phyloP scores from a whole-genome alignment of 1,140 invertebrate species.

The Drosophila melanogaster region Release_6_plus_ISO1_MT NT_033777.3:14594001-14594500 shows the following conservation, averaged over 20 bases:
- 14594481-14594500: neutral
- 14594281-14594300: conserved; percentile 50
- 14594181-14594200: conserved; percentile 1
- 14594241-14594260: conserved; percentile 46
- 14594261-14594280: conserved; percentile 46
- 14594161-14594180: conserved; percentile 62
- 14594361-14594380: neutral
- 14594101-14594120: conserved; percentile 53
- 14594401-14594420: neutral
- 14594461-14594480: too few relatives aligned
- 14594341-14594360: conserved; percentile 8
- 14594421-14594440: neutral
- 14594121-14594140: conserved; percentile 67
- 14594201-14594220: conserved; percentile 14
- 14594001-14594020: conserved; percentile 23
- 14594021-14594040: conserved; percentile 60
- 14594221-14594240: conserved; percentile 58
- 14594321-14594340: conserved; percentile 30
- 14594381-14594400: conserved; percentile 3
- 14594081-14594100: conserved; percentile 44
- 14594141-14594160: conserved; percentile 65
- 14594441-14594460: too few relatives aligned
- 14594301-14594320: conserved; percentile 2
- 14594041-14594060: neutral
- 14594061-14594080: conserved; percentile 20